Percentiles rank a stretch among this genome's conserved stretches.
phyloP scores from a whole-genome alignment of 1,140 invertebrate species.

The Euwallacea similis region DNA sequence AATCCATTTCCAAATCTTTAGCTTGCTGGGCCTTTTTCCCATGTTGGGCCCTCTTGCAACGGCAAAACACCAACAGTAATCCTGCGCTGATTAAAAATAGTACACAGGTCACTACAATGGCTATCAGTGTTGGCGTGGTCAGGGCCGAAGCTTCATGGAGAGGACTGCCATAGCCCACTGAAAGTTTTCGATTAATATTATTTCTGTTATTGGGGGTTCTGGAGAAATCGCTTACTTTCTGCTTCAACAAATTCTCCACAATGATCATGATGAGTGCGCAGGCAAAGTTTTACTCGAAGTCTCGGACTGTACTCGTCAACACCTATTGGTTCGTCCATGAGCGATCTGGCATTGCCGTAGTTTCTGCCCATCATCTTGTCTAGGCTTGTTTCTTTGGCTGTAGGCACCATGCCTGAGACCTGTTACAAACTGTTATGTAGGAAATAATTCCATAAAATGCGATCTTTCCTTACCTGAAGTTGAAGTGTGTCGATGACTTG shows the following conservation, averaged over 20 bases:
- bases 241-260: constrained; percentile 82
- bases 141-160: constrained; percentile 75
- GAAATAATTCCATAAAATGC: background rate
- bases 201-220: constrained; percentile 5
- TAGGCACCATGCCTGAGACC: constrained; percentile 66
- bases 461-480: constrained; percentile 53
- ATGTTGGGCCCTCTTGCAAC: constrained; percentile 78
- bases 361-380: constrained; percentile 57
- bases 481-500: constrained; percentile 69
- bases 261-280: constrained; percentile 73
- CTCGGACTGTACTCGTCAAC: constrained; percentile 66
- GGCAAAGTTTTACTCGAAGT: constrained; percentile 76
- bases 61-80: constrained; percentile 80
- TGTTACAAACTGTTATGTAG: constrained; percentile 3
- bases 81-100: constrained; percentile 77
- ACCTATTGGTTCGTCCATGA: constrained; percentile 57
- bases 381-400: constrained; percentile 67
- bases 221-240: constrained; percentile 66
- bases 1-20: constrained; percentile 90
- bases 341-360: constrained; percentile 53
- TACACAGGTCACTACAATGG: constrained; percentile 78
- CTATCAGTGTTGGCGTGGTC: constrained; percentile 76
- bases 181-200: constrained; percentile 32
- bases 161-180: constrained; percentile 74
- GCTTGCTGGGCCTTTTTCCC: constrained; percentile 69